A percentile compares a stretch with the other conserved stretches of the same genome.
phyloP scores from a whole-genome alignment of 2,888 invertebrate species.

The Phrixothrix hirtus region DNA sequence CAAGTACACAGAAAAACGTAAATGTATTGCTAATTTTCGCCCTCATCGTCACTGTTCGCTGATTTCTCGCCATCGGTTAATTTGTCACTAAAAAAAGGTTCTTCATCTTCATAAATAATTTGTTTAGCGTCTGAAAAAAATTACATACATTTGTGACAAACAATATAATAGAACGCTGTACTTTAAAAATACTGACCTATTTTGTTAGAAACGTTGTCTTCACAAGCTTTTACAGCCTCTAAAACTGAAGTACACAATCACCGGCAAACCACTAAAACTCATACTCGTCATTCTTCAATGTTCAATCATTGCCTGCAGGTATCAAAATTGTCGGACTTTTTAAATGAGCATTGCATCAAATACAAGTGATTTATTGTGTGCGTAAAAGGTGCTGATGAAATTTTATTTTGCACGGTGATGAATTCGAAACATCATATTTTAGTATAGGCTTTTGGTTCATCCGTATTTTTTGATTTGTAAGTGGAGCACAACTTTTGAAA shows the following conservation, averaged over 20 bases:
- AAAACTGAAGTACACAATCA: slow-evolving; percentile 4
- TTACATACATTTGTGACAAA: too few relatives aligned
- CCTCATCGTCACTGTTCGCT: too few relatives aligned
- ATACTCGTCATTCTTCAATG: slow-evolving; percentile 1
- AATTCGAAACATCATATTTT: slow-evolving; percentile 32
- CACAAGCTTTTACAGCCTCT: too few relatives aligned
- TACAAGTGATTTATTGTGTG: slow-evolving; percentile 6
- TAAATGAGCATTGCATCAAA: slow-evolving; percentile 17
- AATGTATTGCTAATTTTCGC: too few relatives aligned
- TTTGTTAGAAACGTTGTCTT: too few relatives aligned
- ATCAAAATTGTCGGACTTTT: slow-evolving; percentile 2
- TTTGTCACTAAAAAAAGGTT: too few relatives aligned
- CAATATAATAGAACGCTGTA: too few relatives aligned
- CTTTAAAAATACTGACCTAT: too few relatives aligned
- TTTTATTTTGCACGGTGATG: slow-evolving; percentile 37
- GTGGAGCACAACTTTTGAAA: slow-evolving; percentile 27
- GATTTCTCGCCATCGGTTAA: too few relatives aligned
- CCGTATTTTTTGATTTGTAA: slow-evolving; percentile 20
- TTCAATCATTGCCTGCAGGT: slow-evolving; percentile 12
- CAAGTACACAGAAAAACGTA: too few relatives aligned
- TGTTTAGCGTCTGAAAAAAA: too few relatives aligned
- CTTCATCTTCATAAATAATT: too few relatives aligned
- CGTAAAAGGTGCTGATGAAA: slow-evolving; percentile 31
- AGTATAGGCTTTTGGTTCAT: slow-evolving; percentile 26
- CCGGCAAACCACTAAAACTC: slow-evolving; percentile 18